A percentile compares a stretch with the other conserved stretches of the same genome.
phyloP scores from a whole-genome alignment of 2,888 invertebrate genomes.

The Sphaerophoria taeniata region DNA sequence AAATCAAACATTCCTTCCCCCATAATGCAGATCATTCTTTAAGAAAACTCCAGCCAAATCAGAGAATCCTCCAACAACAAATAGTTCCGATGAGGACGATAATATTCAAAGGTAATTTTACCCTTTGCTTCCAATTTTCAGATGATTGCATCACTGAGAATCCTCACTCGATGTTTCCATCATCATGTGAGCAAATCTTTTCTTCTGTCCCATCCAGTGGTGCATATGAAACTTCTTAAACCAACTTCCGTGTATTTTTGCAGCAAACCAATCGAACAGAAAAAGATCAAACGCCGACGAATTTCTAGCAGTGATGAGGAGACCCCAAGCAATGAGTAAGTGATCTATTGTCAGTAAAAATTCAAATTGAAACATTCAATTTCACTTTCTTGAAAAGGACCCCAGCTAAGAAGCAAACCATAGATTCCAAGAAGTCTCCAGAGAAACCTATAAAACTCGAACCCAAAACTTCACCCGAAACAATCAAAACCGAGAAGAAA shows the following conservation, averaged over 20 bases:
- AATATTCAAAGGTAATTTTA: slow-evolving; percentile 73
- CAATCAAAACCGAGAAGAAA: slow-evolving; percentile 26
- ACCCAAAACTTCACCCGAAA: slow-evolving; percentile 12
- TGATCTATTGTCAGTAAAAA: neutral
- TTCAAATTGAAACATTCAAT: neutral
- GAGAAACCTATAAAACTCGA: neutral
- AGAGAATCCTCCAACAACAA: slow-evolving; percentile 55
- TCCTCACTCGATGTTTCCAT: slow-evolving; percentile 44
- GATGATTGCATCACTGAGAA: slow-evolving; percentile 60
- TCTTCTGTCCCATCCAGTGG: slow-evolving; percentile 3
- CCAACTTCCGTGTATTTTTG: slow-evolving; percentile 66
- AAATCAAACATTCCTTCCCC: slow-evolving; percentile 8
- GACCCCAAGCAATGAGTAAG: slow-evolving; percentile 73
- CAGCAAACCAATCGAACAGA: slow-evolving; percentile 53
- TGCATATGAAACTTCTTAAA: slow-evolving; percentile 37
- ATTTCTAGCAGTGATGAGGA: slow-evolving; percentile 81
- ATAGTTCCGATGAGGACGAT: slow-evolving; percentile 70
- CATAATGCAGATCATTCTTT: slow-evolving; percentile 82
- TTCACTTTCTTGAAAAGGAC: slow-evolving; percentile 26
- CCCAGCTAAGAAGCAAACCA: slow-evolving; percentile 56
- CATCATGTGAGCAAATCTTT: slow-evolving; percentile 27
- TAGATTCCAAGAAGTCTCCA: slow-evolving; percentile 12
- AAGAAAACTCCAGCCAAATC: slow-evolving; percentile 77
- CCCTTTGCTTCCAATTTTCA: slow-evolving; percentile 59
- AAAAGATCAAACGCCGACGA: slow-evolving; percentile 74